phyloP scores from a whole-genome alignment of 1,140 invertebrate species.

The Bombyx mandarina region DNA sequence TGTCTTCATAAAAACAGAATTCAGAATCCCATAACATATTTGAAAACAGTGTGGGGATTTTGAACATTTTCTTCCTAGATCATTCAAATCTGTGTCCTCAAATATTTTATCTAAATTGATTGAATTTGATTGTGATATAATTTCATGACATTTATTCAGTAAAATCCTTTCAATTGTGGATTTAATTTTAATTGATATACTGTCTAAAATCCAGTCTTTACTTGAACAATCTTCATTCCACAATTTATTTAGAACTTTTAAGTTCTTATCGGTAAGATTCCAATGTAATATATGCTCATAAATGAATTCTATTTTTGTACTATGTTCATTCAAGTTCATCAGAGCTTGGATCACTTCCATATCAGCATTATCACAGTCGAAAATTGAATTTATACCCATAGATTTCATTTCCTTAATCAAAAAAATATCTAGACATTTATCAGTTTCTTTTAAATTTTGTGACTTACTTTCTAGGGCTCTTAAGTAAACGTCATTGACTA shows the following conservation, averaged over 20 bases:
- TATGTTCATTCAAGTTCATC: conserved; percentile 38
- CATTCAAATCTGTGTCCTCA: conserved; percentile 15
- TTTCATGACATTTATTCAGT: conserved; percentile 20
- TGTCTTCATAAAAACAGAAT: conserved; percentile 36
- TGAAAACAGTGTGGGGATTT: conserved; percentile 41
- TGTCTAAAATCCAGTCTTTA: conserved; percentile 16
- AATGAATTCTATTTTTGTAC: conserved; percentile 16
- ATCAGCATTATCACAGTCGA: conserved; percentile 18
- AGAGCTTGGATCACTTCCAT: conserved; percentile 48
- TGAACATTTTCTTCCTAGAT: conserved; percentile 29
- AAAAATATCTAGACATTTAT: conserved; percentile 37
- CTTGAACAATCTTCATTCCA: conserved; percentile 10
- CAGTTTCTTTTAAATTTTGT: conserved; percentile 6
- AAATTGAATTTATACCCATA: conserved; percentile 17
- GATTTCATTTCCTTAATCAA: conserved; percentile 33
- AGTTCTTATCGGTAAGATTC: conserved; percentile 25
- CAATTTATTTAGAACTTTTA: conserved; percentile 24
- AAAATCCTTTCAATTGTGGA: conserved; percentile 41
- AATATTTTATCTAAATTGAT: conserved; percentile 22
- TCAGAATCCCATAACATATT: conserved; percentile 41
- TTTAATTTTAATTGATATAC: conserved; percentile 45
- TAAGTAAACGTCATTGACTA: conserved; percentile 28
- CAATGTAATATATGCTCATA: conserved; percentile 36
- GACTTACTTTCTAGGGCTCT: conserved; percentile 11
- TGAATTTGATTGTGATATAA: conserved; percentile 18